A percentile compares a stretch with the other conserved stretches of the same genome.
These are phyloP conservation scores for Pipra filicauda DNA, from an alignment of 2,113 vertebrate species.

Conservation along the genomic window DNA sequence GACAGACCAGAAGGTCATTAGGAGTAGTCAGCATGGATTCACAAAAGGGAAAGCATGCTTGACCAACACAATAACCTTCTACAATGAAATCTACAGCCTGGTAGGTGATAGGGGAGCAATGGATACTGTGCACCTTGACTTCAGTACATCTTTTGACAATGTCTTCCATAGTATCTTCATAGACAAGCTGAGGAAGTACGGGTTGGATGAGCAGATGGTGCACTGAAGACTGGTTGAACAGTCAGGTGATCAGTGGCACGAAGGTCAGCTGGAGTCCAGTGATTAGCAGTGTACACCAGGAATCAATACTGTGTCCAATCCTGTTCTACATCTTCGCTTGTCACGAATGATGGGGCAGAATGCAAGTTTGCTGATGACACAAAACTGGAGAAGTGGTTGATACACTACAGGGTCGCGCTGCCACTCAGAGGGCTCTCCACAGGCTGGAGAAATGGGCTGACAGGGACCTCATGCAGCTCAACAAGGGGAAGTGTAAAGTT, in stretches of 20 bases:
- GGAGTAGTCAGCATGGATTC: not conserved
- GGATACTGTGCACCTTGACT: not conserved
- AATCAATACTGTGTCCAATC: not conserved
- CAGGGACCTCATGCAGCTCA: not conserved
- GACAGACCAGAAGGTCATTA: not conserved
- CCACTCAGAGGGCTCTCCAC: not conserved
- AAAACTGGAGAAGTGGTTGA: not conserved
- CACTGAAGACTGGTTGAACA: not conserved
- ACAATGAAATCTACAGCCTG: not conserved
- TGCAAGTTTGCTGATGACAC: not conserved
- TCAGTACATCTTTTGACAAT: not conserved
- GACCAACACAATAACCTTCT: not conserved
- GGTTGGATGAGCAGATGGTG: not conserved
- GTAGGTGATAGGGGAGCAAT: not conserved
- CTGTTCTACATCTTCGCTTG: not conserved
- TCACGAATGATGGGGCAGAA: not conserved
- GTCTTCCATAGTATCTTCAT: not conserved
- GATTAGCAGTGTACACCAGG: not conserved
- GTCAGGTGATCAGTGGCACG: accelerated
- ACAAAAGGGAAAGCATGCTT: not conserved
- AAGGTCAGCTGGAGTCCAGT: not conserved
- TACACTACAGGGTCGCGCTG: accelerated
- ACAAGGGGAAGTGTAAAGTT: not conserved
- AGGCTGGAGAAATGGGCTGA: not conserved
- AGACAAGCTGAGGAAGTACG: not conserved